Percentiles rank a stretch among this genome's conserved stretches.
Conservation (phyloP, 1,140 invertebrate genomes). For the Trissolcus basalis region DNA sequence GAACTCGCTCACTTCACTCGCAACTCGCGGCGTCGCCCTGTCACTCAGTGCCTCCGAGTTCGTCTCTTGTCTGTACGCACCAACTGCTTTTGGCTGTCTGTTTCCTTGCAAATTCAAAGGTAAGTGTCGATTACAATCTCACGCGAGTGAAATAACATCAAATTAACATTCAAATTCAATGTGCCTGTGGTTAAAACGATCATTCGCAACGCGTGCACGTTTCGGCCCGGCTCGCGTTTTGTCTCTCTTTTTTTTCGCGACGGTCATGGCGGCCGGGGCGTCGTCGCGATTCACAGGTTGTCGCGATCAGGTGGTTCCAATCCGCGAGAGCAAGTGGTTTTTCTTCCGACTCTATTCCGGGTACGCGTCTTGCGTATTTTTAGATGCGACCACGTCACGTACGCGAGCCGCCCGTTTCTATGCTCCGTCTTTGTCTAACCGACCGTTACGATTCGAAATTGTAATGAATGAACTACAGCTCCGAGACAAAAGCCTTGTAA, state of each 20-base stretch:
- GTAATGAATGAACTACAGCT: not conserved
- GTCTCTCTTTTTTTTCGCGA: not conserved
- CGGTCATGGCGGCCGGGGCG: slow-evolving; percentile 60
- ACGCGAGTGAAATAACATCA: not conserved
- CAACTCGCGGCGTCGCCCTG: slow-evolving; percentile 65
- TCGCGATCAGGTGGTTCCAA: slow-evolving; percentile 49
- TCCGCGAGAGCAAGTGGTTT: slow-evolving; percentile 38
- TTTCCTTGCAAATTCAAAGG: slow-evolving; percentile 53
- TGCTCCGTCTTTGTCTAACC: slow-evolving; percentile 12
- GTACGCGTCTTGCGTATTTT: slow-evolving; percentile 21
- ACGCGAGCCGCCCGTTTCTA: not conserved
- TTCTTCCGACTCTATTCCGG: slow-evolving; percentile 36
- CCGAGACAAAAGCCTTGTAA: slow-evolving; percentile 5
- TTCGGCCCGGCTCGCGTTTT: not conserved
- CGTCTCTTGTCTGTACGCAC: slow-evolving; percentile 47
- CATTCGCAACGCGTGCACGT: too few species aligned
- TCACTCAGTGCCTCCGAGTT: slow-evolving; percentile 63
- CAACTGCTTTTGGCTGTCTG: slow-evolving; percentile 41
- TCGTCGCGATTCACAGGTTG: slow-evolving; percentile 64
- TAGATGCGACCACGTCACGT: slow-evolving; percentile 7
- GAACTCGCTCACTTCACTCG: slow-evolving; percentile 69
- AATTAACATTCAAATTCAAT: too few species aligned
- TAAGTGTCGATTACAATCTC: slow-evolving; percentile 55
- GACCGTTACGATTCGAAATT: slow-evolving; percentile 13
- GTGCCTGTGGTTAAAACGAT: too few species aligned